Base-by-base conservation (phyloP, 2,888 invertebrate species). In the Panorpa germanica region DNA sequence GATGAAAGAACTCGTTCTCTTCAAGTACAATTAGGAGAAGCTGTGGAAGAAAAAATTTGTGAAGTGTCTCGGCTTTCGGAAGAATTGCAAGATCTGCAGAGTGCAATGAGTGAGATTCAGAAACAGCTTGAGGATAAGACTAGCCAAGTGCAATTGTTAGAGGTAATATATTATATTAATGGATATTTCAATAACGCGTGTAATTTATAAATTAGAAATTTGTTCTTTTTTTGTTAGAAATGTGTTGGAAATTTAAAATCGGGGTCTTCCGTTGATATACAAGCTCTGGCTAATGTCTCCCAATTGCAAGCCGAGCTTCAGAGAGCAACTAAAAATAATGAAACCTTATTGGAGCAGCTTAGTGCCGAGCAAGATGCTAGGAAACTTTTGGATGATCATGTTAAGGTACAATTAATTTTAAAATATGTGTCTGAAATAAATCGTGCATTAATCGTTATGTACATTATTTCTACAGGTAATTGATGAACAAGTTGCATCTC, bases 271-370 rank as follows among this genome's bases (percentile, higher is more conserved):
- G n/a, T n/a, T n/a, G n/a, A n/a, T n/a, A n/a, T n/a, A n/a, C n/a
- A n/a, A n/a, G n/a, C n/a, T n/a, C n/a, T n/a, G n/a, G n/a, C n/a
- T n/a, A 61, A 69, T 39, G 57, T 61, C 21, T 64, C 61, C 21
- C 58, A 59, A 25, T 50, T 63, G 9, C 65, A 65, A 40, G 69
- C 70, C 1, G 68, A 73, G 43, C 49, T 68, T 2, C 49, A 59
- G 17, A 59, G 63, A 34, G 44, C 63, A 12, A 53, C 57, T 34
- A 56, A 58, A 33, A 70, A 70, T 41, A 63, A 62, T 38, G 50
- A 58, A 16, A 41, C 44, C 2, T 44, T 61, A 29, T 48, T 50
- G 25, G 55, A 59, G 24, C 49, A 55, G 32, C 45, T 64, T 28
- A 53, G 57, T 36, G 45, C 47, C 32, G 59, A 61, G 41, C 38